These are phyloP conservation scores for Caiman crocodilus DNA, from an alignment of 2,797 vertebrate genomes.

Conservation along the genomic window DNA sequence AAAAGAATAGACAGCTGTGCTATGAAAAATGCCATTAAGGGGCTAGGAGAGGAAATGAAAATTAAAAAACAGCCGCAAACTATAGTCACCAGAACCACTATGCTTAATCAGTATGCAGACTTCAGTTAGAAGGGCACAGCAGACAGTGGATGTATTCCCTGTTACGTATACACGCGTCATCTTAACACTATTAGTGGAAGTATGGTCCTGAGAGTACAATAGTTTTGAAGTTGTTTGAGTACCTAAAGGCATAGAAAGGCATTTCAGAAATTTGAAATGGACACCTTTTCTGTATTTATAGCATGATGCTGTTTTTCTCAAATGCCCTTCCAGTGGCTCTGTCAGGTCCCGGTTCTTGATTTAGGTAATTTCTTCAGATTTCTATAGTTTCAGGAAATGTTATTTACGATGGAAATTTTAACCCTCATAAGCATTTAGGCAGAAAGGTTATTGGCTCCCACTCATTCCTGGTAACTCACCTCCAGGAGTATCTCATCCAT, in stretches of 20 bases:
- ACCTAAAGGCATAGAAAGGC: background rate
- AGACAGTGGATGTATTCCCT: background rate
- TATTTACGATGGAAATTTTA: background rate
- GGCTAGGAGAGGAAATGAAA: background rate
- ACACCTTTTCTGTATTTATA: background rate
- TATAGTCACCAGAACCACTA: background rate
- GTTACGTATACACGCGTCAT: too few species aligned
- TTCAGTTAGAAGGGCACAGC: background rate
- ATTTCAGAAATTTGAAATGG: background rate
- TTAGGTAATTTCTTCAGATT: background rate
- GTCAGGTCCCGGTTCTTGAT: background rate
- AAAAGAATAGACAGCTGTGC: background rate
- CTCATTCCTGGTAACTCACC: background rate
- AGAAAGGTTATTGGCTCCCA: background rate
- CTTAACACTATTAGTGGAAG: background rate
- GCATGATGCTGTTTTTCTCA: background rate
- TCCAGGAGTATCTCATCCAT: background rate
- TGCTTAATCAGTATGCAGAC: background rate
- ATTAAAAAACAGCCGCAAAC: background rate
- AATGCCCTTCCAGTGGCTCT: background rate
- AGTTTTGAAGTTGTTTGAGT: background rate
- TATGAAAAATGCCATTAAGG: background rate
- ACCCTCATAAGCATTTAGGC: background rate
- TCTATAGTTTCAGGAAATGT: background rate
- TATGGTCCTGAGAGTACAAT: background rate